phyloP scores from a whole-genome alignment of 35 echinoderm and acorn worm genomes.

The Holothuria glaberrima region DNA sequence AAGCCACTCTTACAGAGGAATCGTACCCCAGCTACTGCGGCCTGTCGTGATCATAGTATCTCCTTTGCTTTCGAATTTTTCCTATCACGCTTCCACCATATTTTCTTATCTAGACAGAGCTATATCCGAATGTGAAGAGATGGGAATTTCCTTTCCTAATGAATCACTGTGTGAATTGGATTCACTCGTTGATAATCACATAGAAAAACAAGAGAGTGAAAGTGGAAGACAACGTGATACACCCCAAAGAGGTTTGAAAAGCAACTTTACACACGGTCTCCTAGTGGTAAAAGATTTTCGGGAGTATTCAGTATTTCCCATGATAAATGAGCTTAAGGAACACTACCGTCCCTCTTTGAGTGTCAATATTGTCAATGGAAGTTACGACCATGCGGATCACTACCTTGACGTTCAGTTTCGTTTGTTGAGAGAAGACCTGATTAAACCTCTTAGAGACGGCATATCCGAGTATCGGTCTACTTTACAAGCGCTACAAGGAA shows the following conservation, averaged over 20 bases:
- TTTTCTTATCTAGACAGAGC: slow-evolving; percentile 45
- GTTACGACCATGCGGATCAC: slow-evolving; percentile 62
- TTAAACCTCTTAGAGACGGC: slow-evolving; percentile 74
- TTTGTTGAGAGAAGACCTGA: slow-evolving; percentile 87
- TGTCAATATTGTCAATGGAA: slow-evolving; percentile 52
- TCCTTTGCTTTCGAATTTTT: slow-evolving; percentile 26
- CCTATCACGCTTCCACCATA: slow-evolving; percentile 47
- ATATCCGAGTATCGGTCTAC: slow-evolving; percentile 69
- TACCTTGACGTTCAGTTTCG: slow-evolving; percentile 90
- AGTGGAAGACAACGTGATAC: slow-evolving; percentile 5
- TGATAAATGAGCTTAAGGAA: slow-evolving; percentile 59
- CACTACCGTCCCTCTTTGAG: slow-evolving; percentile 52
- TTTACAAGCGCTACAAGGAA: neutral
- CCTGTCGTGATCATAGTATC: slow-evolving; percentile 8
- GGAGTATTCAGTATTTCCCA: slow-evolving; percentile 78
- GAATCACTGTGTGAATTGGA: neutral
- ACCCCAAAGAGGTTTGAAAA: neutral
- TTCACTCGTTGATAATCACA: slow-evolving; percentile 23
- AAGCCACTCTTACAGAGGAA: slow-evolving; percentile 4
- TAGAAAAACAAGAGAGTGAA: slow-evolving; percentile 1
- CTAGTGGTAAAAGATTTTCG: slow-evolving; percentile 50
- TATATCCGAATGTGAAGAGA: neutral
- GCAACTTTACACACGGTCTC: neutral
- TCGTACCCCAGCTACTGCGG: slow-evolving; percentile 32
- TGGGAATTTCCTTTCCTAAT: slow-evolving; percentile 20